A percentile compares a stretch with the other conserved stretches of the same genome.
phyloP scores from a whole-genome alignment of 2,888 invertebrate genomes.

The Leptura quadrifasciata region DNA sequence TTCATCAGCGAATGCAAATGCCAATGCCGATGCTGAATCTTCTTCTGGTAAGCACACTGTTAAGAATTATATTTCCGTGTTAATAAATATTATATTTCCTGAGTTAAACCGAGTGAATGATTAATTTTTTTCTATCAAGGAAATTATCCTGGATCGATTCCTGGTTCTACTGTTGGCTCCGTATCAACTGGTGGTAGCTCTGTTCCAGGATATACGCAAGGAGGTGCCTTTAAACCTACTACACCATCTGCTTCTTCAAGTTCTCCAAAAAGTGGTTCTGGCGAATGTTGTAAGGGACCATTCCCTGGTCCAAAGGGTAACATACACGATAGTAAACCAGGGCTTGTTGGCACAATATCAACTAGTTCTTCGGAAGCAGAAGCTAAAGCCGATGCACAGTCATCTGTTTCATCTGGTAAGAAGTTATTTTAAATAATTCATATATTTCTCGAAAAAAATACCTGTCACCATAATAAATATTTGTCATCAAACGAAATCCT shows the following conservation, averaged over 20 bases:
- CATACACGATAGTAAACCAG: slow-evolving; percentile 50
- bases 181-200: background rate
- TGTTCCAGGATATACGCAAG: background rate
- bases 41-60: background rate
- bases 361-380: slow-evolving; percentile 20
- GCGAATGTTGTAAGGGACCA: slow-evolving; percentile 43
- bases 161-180: background rate
- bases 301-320: slow-evolving; percentile 50
- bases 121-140: slow-evolving; percentile 1
- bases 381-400: slow-evolving; percentile 12
- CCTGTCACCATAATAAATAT: too few species aligned
- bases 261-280: slow-evolving; percentile 6
- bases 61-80: background rate
- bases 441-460: background rate
- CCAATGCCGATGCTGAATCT: slow-evolving; percentile 20
- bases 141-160: background rate
- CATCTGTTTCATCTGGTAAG: slow-evolving; percentile 17
- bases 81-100: background rate
- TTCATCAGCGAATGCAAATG: slow-evolving; percentile 19
- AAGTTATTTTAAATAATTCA: background rate
- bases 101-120: too few species aligned
- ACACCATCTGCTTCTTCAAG: background rate
- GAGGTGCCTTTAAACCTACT: background rate
- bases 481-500: too few species aligned
- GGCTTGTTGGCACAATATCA: slow-evolving; percentile 5